Percentiles rank a stretch among this genome's conserved stretches.
Conservation (phyloP, 2,113 vertebrate genomes). For the Panthera tigris region DNA sequence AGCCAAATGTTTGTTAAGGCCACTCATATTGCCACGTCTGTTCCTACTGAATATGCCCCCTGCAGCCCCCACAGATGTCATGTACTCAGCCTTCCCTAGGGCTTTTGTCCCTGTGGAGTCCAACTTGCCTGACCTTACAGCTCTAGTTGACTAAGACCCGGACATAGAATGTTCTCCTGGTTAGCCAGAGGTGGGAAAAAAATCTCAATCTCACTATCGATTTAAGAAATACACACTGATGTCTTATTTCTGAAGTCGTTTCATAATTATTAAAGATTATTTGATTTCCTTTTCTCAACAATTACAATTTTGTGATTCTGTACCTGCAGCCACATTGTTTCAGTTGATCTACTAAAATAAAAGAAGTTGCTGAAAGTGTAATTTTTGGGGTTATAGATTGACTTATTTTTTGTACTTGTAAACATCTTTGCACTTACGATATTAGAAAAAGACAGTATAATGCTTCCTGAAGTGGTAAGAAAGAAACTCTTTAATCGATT, state of each 20-base stretch:
- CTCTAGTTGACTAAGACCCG: not conserved
- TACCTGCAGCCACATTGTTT: not conserved
- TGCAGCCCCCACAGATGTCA: not conserved
- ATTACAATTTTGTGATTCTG: not conserved
- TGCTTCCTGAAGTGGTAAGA: not conserved
- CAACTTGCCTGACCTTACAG: not conserved
- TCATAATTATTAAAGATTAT: constrained; percentile 2
- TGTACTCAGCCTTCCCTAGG: not conserved
- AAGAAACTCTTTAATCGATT: not conserved
- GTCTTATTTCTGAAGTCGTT: not conserved
- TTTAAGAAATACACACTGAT: not conserved
- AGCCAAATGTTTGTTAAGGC: not conserved
- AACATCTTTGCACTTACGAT: not conserved
- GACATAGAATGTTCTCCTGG: not conserved
- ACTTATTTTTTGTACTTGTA: constrained; percentile 14
- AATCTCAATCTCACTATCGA: not conserved
- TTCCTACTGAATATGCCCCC: not conserved
- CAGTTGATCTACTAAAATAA: not conserved
- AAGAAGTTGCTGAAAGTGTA: not conserved
- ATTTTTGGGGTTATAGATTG: not conserved
- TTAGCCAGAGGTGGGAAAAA: not conserved
- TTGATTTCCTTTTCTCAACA: not conserved
- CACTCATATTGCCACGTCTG: not conserved
- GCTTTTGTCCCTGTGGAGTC: not conserved
- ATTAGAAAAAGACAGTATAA: not conserved